These are phyloP conservation scores for Falco novaeseelandiae DNA, from an alignment of 2,797 vertebrate genomes.

Conservation along the genomic window DNA sequence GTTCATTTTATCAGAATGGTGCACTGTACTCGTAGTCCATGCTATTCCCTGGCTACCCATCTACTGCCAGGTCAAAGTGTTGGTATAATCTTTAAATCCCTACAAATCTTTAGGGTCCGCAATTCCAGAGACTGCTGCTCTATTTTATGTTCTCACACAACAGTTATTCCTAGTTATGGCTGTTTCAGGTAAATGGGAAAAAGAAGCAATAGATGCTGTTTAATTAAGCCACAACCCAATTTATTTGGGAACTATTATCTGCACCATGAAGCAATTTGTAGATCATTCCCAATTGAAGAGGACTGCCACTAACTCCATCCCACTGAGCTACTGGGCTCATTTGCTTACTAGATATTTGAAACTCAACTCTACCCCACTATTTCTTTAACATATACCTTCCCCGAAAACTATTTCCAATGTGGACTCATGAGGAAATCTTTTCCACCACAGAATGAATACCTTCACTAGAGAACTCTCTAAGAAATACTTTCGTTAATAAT, in stretches of 20 bases:
- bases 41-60: constrained; percentile 11
- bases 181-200: constrained; percentile 16
- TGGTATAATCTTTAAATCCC: constrained; percentile 64
- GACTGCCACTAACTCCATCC: background rate
- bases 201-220: background rate
- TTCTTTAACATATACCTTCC: background rate
- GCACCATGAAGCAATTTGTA: background rate
- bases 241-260: background rate
- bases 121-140: background rate
- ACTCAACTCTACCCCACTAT: background rate
- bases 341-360: background rate
- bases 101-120: constrained; percentile 28
- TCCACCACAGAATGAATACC: background rate
- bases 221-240: constrained; percentile 17
- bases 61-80: constrained; percentile 38
- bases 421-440: background rate
- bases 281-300: background rate
- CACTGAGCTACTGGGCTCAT: background rate
- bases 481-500: background rate
- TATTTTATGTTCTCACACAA: constrained; percentile 19
- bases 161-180: constrained; percentile 9
- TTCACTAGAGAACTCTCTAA: background rate
- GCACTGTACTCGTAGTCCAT: background rate
- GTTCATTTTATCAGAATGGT: constrained; percentile 59
- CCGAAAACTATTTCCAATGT: background rate